phyloP scores from a whole-genome alignment of 1,140 invertebrate genomes.

The Semibalanus balanoides region DNA sequence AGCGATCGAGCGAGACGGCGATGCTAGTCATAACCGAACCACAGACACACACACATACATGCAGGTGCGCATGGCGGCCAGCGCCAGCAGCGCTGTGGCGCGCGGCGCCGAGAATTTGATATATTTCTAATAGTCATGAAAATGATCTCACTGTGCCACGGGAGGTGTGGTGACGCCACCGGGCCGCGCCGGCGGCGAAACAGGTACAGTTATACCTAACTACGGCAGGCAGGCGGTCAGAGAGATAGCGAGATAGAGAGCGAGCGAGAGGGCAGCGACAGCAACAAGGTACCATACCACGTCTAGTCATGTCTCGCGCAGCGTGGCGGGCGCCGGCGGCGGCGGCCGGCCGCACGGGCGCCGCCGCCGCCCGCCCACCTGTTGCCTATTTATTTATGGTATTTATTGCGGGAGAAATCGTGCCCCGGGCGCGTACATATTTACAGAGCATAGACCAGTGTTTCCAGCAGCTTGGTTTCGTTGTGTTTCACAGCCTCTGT shows the following conservation, averaged over 20 bases:
- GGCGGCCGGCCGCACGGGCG: too few relatives aligned
- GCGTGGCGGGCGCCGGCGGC: background rate
- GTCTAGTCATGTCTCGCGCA: background rate
- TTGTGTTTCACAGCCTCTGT: background rate
- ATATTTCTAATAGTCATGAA: slow-evolving; percentile 3
- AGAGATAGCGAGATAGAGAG: background rate
- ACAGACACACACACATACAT: background rate
- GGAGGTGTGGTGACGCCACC: background rate
- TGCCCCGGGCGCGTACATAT: background rate
- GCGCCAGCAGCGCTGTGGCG: too few relatives aligned
- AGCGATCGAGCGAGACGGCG: too few relatives aligned
- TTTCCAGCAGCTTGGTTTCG: background rate
- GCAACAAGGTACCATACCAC: background rate
- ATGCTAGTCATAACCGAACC: background rate
- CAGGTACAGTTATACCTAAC: too few relatives aligned
- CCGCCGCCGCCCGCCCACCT: background rate
- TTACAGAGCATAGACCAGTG: background rate
- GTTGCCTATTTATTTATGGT: background rate
- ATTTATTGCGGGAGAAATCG: slow-evolving; percentile 2
- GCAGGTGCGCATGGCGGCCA: too few relatives aligned
- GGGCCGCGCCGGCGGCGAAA: too few relatives aligned
- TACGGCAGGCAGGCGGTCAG: too few relatives aligned
- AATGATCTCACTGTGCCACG: background rate
- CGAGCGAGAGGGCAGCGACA: background rate
- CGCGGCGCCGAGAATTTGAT: background rate